These are phyloP conservation scores for Paelopatides confundens DNA, from an alignment of 53 echinoderm and acorn worm species.

Conservation along the genomic window DNA sequence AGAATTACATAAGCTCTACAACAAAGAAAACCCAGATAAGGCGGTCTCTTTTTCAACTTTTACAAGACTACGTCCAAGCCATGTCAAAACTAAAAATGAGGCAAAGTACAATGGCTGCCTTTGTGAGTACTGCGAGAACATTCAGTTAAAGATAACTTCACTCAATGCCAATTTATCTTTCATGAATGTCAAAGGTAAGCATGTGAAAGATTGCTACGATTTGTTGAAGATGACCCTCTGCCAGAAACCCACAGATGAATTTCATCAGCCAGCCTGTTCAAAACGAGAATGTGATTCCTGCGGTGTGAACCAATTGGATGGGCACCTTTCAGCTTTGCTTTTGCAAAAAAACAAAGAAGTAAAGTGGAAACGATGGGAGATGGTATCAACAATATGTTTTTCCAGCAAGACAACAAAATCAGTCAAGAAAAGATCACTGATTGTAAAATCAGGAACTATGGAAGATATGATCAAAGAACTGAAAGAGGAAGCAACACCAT, in stretches of 20 bases:
- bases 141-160: constrained; percentile 53
- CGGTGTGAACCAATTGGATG: constrained; percentile 44
- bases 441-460: constrained; percentile 10
- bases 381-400: constrained; percentile 19
- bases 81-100: constrained; percentile 54
- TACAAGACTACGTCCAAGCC: constrained; percentile 47
- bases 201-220: constrained; percentile 40
- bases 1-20: constrained; percentile 36
- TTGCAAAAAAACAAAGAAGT: not conserved
- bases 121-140: constrained; percentile 75
- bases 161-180: constrained; percentile 8
- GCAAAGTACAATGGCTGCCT: constrained; percentile 65
- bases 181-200: constrained; percentile 8
- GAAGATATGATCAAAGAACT: constrained; percentile 44
- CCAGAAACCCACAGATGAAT: constrained; percentile 27
- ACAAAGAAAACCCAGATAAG: constrained; percentile 48
- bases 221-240: constrained; percentile 47
- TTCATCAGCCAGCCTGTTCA: constrained; percentile 49
- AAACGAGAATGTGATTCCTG: constrained; percentile 35
- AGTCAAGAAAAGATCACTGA: constrained; percentile 48
- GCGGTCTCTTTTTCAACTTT: constrained; percentile 48
- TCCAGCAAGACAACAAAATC: constrained; percentile 12
- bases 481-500: constrained; percentile 9
- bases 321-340: not conserved
- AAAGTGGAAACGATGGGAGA: constrained; percentile 44